A percentile compares a stretch with the other conserved stretches of the same genome.
Conservation (phyloP, 2,888 invertebrate species). For the Automeris io region DNA sequence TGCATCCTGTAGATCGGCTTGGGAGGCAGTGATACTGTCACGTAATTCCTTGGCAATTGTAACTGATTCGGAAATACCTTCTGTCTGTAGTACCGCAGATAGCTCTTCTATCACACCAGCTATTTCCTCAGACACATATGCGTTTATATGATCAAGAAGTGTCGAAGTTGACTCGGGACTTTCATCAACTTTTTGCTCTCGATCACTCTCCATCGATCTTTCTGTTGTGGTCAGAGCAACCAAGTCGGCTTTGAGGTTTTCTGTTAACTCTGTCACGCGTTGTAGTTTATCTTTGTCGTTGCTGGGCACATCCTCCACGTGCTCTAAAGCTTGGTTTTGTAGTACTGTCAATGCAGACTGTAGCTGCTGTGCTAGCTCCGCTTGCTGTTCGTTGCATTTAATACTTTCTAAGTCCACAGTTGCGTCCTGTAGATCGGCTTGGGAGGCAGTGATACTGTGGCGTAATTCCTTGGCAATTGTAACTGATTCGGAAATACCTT, state of each 20-base stretch:
- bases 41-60: slow-evolving; percentile 24
- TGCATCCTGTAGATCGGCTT: background rate
- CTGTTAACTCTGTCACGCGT: slow-evolving; percentile 19
- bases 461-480: slow-evolving; percentile 26
- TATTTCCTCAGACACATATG: background rate
- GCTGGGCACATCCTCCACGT: slow-evolving; percentile 11
- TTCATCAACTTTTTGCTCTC: background rate
- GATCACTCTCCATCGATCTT: slow-evolving; percentile 2
- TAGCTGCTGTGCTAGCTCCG: slow-evolving; percentile 9
- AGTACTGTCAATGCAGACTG: slow-evolving; percentile 20
- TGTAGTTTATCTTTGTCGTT: slow-evolving; percentile 17
- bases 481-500: too few relatives aligned
- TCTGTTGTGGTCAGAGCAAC: slow-evolving; percentile 4
- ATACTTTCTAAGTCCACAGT: too few relatives aligned
- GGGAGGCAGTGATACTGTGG: slow-evolving; percentile 15
- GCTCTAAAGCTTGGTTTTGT: slow-evolving; percentile 20
- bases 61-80: background rate
- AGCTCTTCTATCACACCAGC: background rate
- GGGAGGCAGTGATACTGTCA: slow-evolving; percentile 15
- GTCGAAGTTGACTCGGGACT: background rate
- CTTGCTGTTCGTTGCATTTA: slow-evolving; percentile 1
- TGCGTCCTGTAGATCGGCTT: background rate
- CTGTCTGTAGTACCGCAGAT: background rate
- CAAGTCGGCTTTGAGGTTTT: slow-evolving; percentile 20
- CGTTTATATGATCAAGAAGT: background rate